Evolutionary conservation across 2,113 vertebrate species (phyloP), one percentile per base, ranked within the genome.

Genomic region (Cyprinodon tularosa): DNA sequence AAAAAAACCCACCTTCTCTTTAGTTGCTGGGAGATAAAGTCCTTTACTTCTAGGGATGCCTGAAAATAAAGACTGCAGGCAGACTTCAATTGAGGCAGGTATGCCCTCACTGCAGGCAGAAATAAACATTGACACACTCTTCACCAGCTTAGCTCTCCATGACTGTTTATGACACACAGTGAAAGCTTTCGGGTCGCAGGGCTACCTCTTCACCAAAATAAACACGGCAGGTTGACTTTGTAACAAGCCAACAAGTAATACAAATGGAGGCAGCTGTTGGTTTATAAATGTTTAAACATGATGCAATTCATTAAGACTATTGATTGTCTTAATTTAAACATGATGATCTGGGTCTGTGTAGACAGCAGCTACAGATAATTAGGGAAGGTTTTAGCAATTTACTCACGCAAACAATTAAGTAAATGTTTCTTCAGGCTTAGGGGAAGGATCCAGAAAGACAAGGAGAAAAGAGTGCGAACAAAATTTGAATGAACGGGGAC

Each of bases 91-190:
- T n/a, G 80, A 86, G 76, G 59, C 72, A 71, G 87, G 83, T 70
- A 80, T 80, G 69, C 76, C 83, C 75, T 88, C 89, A 71, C 88
- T 40, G 57, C 85, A 89, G 81, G 90, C 86, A 83, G 78, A 87
- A 90, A 90, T 88, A 78, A 86, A 87, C 88, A 88, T 82, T 84
- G 82, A 86, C 72, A 80, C 73, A 68, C n/a, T 79, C 53, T 66
- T 72, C 59, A 59, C 57, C 66, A 64, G 48, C 82, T 78, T 72
- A 60, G 29, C 76, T 76, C 66, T 65, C 48, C 45, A 59, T 53
- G 38, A 84, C 53, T 68, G 75, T 81, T 71, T 77, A 75, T 73
- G 63, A 78, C 75, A 83, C 71, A 72, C 15, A 4, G 66, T 47
- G 71, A 76, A 71, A 80, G 85, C 79, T 76, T 67, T 76, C 67